Conservation (phyloP, 2,797 vertebrate genomes). For the Cebuella pygmaea region DNA sequence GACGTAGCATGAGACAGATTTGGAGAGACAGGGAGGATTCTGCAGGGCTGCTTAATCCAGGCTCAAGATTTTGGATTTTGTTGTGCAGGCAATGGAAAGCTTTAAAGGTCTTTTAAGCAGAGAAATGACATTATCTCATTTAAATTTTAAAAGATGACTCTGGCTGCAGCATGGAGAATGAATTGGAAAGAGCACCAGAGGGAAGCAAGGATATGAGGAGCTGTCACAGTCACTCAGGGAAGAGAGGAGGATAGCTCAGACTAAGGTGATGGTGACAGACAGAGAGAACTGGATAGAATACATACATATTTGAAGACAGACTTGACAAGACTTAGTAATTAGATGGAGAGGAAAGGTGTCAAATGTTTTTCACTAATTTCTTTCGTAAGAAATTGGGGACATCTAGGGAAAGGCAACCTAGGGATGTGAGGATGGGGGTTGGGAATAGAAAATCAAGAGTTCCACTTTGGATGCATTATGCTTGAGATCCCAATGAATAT, state of each 20-base stretch:
- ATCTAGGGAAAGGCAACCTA: neutral
- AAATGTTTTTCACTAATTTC: constrained; percentile 10
- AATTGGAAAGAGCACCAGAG: neutral
- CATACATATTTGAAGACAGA: neutral
- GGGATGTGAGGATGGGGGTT: neutral
- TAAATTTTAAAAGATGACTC: neutral
- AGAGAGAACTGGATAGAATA: neutral
- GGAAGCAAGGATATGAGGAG: neutral
- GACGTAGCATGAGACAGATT: neutral
- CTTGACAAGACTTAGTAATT: neutral
- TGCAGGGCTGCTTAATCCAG: neutral
- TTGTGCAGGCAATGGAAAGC: neutral
- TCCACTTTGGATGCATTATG: neutral
- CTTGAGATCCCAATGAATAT: neutral
- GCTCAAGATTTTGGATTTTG: neutral
- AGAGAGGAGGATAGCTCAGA: neutral
- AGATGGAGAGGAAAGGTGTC: neutral
- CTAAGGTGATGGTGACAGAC: neutral
- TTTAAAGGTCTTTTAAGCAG: neutral
- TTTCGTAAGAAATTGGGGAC: neutral
- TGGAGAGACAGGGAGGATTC: neutral
- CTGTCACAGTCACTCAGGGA: neutral
- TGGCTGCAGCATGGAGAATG: neutral
- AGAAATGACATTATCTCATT: neutral
- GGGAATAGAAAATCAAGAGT: neutral